Conservation (phyloP, 2,888 invertebrate species). For the Malthinus flaveolus region DNA sequence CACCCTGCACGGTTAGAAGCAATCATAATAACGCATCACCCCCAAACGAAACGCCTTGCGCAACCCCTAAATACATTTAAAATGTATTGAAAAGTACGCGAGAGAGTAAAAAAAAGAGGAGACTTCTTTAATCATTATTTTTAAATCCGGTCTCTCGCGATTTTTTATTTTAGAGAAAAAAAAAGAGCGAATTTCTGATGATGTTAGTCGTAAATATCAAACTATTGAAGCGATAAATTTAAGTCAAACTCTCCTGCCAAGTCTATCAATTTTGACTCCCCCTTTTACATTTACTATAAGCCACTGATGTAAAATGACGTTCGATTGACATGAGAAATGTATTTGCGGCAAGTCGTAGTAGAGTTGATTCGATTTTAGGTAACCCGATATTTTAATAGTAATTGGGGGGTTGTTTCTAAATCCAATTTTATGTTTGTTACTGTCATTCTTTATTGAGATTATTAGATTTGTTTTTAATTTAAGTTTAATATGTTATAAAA, state of each 20-base stretch:
- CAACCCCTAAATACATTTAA: constrained; percentile 20
- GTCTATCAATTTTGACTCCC: constrained; percentile 28
- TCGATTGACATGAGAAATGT: constrained; percentile 35
- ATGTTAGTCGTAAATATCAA: constrained; percentile 11
- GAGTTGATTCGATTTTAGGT: constrained; percentile 31
- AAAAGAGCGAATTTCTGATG: neutral
- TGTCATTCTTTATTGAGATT: constrained; percentile 26
- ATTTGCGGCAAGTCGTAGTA: constrained; percentile 29
- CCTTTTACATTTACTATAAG: constrained; percentile 28
- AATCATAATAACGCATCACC: constrained; percentile 41
- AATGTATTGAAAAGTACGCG: neutral
- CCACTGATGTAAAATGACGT: constrained; percentile 33
- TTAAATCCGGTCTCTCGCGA: no score
- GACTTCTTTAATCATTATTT: neutral
- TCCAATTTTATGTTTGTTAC: constrained; percentile 29
- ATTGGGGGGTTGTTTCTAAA: constrained; percentile 29
- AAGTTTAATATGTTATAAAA: constrained; percentile 1
- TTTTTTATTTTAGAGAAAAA: neutral
- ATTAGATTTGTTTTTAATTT: constrained; percentile 20
- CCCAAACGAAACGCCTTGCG: constrained; percentile 32
- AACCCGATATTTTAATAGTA: constrained; percentile 37
- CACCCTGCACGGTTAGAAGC: constrained; percentile 44
- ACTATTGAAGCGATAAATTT: constrained; percentile 32
- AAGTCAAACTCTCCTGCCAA: constrained; percentile 31
- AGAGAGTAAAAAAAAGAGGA: neutral